Conservation (phyloP, 2,113 vertebrate species). For the Pontoporia blainvillei region DNA sequence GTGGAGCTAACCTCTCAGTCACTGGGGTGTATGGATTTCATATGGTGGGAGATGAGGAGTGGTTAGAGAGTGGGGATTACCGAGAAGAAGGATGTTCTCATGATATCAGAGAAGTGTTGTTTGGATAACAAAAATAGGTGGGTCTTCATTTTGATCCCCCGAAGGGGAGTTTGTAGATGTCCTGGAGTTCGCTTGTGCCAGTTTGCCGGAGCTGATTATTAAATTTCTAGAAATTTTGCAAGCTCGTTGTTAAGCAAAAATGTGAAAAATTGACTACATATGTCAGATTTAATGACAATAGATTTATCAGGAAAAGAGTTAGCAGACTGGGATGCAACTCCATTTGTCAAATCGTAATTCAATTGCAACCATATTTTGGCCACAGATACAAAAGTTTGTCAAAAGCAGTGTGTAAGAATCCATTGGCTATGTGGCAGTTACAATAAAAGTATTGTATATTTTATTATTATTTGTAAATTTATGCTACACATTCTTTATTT, state of each 20-base stretch:
- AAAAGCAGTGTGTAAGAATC: conserved; percentile 28
- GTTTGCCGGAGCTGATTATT: background rate
- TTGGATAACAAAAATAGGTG: background rate
- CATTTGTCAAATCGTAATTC: conserved; percentile 27
- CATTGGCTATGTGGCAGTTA: background rate
- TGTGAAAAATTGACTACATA: conserved; percentile 52
- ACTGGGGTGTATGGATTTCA: background rate
- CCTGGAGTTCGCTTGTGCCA: background rate
- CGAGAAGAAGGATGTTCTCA: background rate
- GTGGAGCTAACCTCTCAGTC: background rate
- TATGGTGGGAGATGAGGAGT: background rate
- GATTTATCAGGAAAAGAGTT: conserved; percentile 32
- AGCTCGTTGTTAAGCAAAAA: conserved; percentile 27
- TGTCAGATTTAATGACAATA: conserved; percentile 51
- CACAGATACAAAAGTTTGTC: conserved; percentile 35
- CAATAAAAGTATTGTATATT: background rate
- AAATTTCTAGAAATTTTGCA: conserved; percentile 49
- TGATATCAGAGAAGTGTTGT: background rate
- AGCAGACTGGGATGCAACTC: background rate
- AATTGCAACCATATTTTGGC: background rate
- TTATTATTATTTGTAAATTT: conserved; percentile 41
- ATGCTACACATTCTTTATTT: conserved; percentile 8
- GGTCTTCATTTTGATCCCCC: background rate
- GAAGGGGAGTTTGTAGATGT: background rate
- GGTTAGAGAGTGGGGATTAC: background rate